phyloP scores from a whole-genome alignment of 2,113 vertebrate genomes.

The Elanus axillaris region DNA sequence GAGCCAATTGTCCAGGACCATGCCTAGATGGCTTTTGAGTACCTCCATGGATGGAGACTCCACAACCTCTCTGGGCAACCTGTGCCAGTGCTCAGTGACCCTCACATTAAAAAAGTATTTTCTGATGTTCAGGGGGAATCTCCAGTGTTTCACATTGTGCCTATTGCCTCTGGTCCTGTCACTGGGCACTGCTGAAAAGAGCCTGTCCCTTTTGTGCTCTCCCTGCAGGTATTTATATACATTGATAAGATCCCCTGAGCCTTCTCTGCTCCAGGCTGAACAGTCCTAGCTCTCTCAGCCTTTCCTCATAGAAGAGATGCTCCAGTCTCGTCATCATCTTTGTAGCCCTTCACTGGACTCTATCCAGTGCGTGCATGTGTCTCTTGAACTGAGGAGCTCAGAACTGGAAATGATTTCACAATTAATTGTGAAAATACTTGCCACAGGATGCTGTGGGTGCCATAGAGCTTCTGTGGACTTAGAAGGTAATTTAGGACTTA shows the following conservation, averaged over 20 bases:
- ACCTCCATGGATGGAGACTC: neutral
- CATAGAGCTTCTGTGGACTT: neutral
- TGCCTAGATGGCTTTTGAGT: neutral
- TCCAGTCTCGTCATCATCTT: neutral
- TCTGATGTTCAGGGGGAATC: neutral
- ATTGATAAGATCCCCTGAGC: neutral
- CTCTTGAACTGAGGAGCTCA: neutral
- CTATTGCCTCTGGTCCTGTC: neutral
- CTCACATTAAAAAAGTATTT: neutral
- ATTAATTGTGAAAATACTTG: neutral
- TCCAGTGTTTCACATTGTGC: neutral
- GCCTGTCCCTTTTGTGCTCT: neutral
- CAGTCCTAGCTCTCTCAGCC: neutral
- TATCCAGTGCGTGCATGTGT: neutral
- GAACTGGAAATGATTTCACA: neutral
- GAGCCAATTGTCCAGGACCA: neutral
- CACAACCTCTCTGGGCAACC: neutral
- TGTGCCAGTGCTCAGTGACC: neutral
- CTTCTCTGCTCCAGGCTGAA: neutral
- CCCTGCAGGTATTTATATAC: neutral
- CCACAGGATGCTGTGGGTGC: neutral
- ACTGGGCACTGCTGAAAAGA: neutral
- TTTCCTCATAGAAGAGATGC: neutral
- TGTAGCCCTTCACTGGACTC: neutral
- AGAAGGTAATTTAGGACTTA: neutral